Base-by-base conservation (phyloP, 92 coral and sea anemone genomes). In the Chrysogorgia sp. region DNA sequence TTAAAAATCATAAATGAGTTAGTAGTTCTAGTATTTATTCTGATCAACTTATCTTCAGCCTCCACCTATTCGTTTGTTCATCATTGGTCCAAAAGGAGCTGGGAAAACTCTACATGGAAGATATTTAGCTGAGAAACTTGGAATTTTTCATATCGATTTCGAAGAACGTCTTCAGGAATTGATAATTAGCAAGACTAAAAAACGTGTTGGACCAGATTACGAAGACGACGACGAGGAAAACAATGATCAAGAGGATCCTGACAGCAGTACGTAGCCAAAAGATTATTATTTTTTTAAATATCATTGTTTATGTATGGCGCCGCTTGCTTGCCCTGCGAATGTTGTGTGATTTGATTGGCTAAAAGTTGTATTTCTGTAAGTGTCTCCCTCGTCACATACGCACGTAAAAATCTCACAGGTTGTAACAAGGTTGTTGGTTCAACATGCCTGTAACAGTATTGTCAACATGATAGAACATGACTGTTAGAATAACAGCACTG, bases 161-260 rank as follows among this genome's bases (percentile, higher is more conserved):
- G 84, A 81, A 59, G 99, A 96, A 37, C 92, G 97, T 2, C 96
- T 96, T 29, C 99, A 96, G 82, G 99, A 96, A 55, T 84, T 96
- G 63, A 96, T 96, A 85, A 92, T 96, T 69, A 96, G 96, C 24
- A 96, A 96, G 83, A 96, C 99, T 26, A 96, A 96, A 87, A 96
- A 92, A 74, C 92, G 85, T 82, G 85, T 96, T 65, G 99, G 99
- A 34, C 97, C 97, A 12, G 99, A 96, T 63, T 96, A 89, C 59
- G 99, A 96, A 17, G 96, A 92, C 26, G 99, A 93, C 7, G 93
- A 90, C 15, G 96, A 91, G 35, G 76, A 75, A 12, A 71, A 82
- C 34, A 47, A 47, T 15, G 15, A 12, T 2, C 2, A 7, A 15
- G 53, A 6, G n/a, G 15, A 47, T 15, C 53, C 53, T 25, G 82